A percentile compares a stretch with the other conserved stretches of the same genome.
Evolutionary conservation across 2,113 vertebrate species (phyloP).

Genomic region (Phrynosoma blainvillii): DNA sequence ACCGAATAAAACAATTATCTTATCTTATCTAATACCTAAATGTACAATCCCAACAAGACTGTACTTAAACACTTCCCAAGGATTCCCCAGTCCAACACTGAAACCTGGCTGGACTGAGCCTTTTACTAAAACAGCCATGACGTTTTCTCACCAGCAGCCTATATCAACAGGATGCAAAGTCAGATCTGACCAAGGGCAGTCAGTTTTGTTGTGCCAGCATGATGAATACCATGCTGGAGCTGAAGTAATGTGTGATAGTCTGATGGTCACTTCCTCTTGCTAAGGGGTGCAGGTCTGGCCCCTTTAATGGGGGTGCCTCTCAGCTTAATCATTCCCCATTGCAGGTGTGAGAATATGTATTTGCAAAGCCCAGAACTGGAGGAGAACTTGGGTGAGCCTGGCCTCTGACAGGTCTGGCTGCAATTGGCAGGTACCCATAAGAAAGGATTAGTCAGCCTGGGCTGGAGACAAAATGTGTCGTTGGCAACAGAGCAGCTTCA

Average conservation of each 20-base stretch:
- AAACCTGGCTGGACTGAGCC: not conserved
- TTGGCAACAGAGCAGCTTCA: not conserved
- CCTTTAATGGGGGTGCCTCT: not conserved
- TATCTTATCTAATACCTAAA: too few species aligned
- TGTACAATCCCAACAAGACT: too few species aligned
- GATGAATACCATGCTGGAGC: too few species aligned
- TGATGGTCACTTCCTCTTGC: not conserved
- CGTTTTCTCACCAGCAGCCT: not conserved
- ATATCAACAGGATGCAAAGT: too few species aligned
- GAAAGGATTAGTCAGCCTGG: not conserved
- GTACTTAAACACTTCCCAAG: too few species aligned
- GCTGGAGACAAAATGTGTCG: not conserved
- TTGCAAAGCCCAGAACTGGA: rapidly evolving
- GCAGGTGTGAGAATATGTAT: not conserved
- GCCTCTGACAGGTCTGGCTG: not conserved
- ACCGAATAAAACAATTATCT: too few species aligned
- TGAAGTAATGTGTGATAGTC: not conserved
- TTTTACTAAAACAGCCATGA: not conserved
- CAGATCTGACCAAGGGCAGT: not conserved
- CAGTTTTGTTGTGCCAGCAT: not conserved
- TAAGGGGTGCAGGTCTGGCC: too few species aligned
- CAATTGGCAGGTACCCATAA: not conserved
- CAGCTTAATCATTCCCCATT: not conserved
- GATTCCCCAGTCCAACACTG: too few species aligned
- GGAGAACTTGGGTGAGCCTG: not conserved